Evolutionary conservation across 1,140 invertebrate species (phyloP).

Genomic region (Apolygus lucorum): DNA sequence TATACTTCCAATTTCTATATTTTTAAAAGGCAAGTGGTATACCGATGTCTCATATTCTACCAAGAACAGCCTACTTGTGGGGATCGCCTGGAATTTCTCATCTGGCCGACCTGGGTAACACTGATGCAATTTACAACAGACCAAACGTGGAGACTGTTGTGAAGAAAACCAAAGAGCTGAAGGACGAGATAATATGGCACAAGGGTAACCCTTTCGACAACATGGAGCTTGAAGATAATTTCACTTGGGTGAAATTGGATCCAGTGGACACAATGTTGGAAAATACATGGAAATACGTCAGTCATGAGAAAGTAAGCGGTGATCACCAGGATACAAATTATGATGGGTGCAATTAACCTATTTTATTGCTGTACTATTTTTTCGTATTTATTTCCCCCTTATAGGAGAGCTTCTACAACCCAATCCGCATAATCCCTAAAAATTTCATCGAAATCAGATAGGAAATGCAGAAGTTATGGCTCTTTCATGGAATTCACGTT

Average conservation of each 20-base stretch:
- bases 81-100: background rate
- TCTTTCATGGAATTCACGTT: too few species aligned
- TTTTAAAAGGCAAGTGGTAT: constrained; percentile 4
- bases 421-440: too few species aligned
- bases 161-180: background rate
- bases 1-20: too few species aligned
- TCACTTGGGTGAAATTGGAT: background rate
- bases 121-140: background rate
- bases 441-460: too few species aligned
- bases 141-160: background rate
- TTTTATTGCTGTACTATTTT: too few species aligned
- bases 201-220: background rate
- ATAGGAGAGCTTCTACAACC: too few species aligned
- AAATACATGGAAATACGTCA: background rate
- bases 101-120: background rate
- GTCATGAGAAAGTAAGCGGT: constrained; percentile 1
- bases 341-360: too few species aligned
- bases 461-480: too few species aligned
- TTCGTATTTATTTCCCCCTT: too few species aligned
- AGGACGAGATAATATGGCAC: background rate
- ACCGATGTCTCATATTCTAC: background rate
- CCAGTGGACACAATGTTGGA: background rate
- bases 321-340: too few species aligned
- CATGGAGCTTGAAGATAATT: background rate
- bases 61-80: background rate